Evolutionary conservation across 2,888 invertebrate species (phyloP).

Genomic region (Melanchra persicariae): DNA sequence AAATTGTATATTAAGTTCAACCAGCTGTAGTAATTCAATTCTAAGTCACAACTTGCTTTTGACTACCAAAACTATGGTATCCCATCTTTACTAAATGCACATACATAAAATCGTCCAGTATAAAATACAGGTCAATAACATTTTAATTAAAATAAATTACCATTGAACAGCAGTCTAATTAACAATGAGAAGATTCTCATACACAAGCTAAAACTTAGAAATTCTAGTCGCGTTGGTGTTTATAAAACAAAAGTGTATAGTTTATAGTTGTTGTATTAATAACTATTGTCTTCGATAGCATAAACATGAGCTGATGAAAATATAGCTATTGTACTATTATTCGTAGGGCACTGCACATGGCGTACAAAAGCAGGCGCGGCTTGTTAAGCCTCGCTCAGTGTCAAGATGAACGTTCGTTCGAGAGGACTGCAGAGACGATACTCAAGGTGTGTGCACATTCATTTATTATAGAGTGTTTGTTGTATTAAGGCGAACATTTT

Average conservation of each 20-base stretch:
- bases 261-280: conserved; percentile 87
- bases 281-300: conserved; percentile 85
- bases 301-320: conserved; percentile 80
- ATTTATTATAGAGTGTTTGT: conserved; percentile 19
- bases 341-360: conserved; percentile 86
- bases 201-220: conserved; percentile 78
- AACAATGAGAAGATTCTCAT: conserved; percentile 75
- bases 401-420: conserved; percentile 79
- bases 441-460: conserved; percentile 80
- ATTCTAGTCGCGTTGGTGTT: conserved; percentile 82
- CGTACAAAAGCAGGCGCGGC: conserved; percentile 89
- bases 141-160: conserved; percentile 47
- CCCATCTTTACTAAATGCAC: neutral
- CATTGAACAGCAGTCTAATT: conserved; percentile 58
- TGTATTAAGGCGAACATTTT: conserved; percentile 4
- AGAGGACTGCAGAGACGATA: conserved; percentile 84
- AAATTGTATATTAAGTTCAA: too few relatives aligned
- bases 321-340: conserved; percentile 81
- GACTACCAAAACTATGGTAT: neutral
- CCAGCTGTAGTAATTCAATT: neutral
- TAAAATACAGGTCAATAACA: conserved; percentile 69
- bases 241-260: conserved; percentile 84
- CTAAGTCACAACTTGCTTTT: too few relatives aligned
- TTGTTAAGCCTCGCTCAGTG: conserved; percentile 85
- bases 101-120: neutral